Evolutionary conservation across 2,888 invertebrate species (phyloP).

Genomic region (Lycophotia porphyrea): DNA sequence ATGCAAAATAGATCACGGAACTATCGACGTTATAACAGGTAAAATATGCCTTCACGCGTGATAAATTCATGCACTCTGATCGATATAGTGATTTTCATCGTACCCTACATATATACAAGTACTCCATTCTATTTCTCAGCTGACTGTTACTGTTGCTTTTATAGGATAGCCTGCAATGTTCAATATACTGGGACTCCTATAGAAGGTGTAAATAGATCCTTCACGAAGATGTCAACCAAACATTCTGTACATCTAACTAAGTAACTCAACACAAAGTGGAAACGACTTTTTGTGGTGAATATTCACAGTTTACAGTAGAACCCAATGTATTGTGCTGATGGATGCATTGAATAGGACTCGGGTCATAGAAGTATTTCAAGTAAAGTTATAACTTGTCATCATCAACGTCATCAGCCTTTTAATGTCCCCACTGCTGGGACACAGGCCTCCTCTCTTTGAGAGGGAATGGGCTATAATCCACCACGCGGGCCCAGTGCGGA

Average conservation of each 20-base stretch:
- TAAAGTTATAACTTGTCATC: no score
- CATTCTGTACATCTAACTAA: not conserved
- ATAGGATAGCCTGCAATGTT: not conserved
- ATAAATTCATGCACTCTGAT: not conserved
- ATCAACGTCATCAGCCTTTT: no score
- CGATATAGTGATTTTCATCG: not conserved
- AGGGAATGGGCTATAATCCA: no score
- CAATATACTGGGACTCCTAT: not conserved
- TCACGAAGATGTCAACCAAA: not conserved
- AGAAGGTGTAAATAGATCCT: not conserved
- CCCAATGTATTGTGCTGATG: not conserved
- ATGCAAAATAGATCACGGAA: conserved; percentile 11
- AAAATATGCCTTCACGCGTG: not conserved
- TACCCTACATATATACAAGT: not conserved
- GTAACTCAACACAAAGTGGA: no score
- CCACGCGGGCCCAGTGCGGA: no score
- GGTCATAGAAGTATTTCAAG: not conserved
- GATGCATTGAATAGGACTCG: not conserved
- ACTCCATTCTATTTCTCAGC: not conserved
- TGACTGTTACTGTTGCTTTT: not conserved
- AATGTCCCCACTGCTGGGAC: no score
- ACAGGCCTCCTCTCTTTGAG: no score
- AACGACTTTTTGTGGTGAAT: no score
- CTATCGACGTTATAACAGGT: not conserved
- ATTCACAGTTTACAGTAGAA: not conserved